Evolutionary conservation across 2,888 invertebrate genomes (phyloP).

Genomic region (Maniola hyperantus): DNA sequence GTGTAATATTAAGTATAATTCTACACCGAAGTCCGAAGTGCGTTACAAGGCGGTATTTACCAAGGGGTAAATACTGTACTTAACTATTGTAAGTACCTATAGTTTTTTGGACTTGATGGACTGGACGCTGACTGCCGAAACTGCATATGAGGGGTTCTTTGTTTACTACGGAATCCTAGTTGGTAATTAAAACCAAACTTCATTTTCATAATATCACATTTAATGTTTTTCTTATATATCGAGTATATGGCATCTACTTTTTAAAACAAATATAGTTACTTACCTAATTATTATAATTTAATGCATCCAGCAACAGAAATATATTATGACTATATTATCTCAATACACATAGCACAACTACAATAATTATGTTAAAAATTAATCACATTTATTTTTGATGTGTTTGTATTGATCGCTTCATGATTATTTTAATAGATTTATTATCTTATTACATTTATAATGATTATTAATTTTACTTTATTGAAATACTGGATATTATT

Average conservation of each 20-base stretch:
- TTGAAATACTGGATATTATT: not conserved
- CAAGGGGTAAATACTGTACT: no score
- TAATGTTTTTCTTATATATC: slow-evolving; percentile 40
- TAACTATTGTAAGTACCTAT: no score
- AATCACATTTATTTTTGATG: slow-evolving; percentile 14
- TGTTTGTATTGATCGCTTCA: not conserved
- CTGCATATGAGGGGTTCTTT: no score
- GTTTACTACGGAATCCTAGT: slow-evolving; percentile 7
- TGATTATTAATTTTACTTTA: not conserved
- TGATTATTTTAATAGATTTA: not conserved
- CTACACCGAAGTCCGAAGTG: no score
- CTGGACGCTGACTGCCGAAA: no score
- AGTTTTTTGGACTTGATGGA: no score
- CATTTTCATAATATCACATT: slow-evolving; percentile 46
- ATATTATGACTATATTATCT: slow-evolving; percentile 1
- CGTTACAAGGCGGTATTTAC: no score
- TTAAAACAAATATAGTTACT: slow-evolving; percentile 20
- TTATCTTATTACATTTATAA: not conserved
- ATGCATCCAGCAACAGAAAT: slow-evolving; percentile 14
- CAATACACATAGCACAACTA: slow-evolving; percentile 27
- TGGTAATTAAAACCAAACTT: not conserved
- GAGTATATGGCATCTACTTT: slow-evolving; percentile 34
- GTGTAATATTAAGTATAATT: no score
- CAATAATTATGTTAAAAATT: slow-evolving; percentile 11
- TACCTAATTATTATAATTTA: slow-evolving; percentile 7